phyloP scores from a whole-genome alignment of 2,797 vertebrate species.

The Toxotes lorentzi region DNA sequence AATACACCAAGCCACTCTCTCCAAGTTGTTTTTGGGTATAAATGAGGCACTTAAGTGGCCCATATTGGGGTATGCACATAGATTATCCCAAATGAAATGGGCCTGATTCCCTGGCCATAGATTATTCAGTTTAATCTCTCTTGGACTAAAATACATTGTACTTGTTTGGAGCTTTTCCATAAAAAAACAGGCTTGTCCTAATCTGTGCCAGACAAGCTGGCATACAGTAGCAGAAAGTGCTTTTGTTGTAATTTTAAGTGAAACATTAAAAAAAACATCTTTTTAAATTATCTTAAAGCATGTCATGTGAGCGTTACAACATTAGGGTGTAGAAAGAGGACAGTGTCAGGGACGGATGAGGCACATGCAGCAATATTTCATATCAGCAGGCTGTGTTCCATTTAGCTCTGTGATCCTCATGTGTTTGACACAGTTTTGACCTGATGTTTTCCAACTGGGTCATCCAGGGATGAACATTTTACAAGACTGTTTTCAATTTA shows the following conservation, averaged over 20 bases:
- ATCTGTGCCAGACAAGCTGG: constrained; percentile 26
- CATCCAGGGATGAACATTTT: constrained; percentile 64
- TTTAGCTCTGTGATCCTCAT: constrained; percentile 21
- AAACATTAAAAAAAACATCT: constrained; percentile 7
- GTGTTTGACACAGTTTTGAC: constrained; percentile 58
- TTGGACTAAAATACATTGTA: constrained; percentile 30
- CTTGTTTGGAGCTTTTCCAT: constrained; percentile 38
- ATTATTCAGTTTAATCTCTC: constrained; percentile 51
- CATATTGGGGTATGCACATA: constrained; percentile 26
- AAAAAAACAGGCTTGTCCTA: constrained; percentile 36
- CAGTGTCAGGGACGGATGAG: constrained; percentile 1
- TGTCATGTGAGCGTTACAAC: constrained; percentile 4
- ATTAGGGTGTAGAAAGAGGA: constrained; percentile 3
- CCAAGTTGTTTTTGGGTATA: constrained; percentile 51
- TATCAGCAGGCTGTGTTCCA: constrained; percentile 17
- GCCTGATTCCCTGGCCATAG: constrained; percentile 9
- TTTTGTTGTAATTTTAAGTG: constrained; percentile 19
- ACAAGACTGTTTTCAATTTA: constrained; percentile 51
- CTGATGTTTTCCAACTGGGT: constrained; percentile 69
- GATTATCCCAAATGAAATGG: constrained; percentile 54
- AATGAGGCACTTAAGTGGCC: constrained; percentile 40
- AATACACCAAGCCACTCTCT: constrained; percentile 56
- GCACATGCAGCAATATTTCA: not conserved
- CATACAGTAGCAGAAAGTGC: constrained; percentile 19
- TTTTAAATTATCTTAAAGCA: not conserved